Percentiles rank a stretch among this genome's conserved stretches.
Conservation (phyloP, 1,140 invertebrate species). For the Ladona fulva region DNA sequence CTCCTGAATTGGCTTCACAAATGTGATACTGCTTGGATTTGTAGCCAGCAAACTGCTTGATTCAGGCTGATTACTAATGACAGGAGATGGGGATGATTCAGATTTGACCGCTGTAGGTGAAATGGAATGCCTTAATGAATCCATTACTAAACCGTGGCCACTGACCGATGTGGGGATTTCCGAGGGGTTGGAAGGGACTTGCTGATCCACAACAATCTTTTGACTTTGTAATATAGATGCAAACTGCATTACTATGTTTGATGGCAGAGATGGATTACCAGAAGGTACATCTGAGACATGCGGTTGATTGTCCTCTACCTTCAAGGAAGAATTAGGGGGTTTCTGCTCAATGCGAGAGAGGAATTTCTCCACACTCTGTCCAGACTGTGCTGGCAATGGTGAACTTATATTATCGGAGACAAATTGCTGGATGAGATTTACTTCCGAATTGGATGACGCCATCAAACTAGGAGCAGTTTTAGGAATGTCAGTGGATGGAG, state of each 20-base stretch:
- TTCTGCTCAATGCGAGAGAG: constrained; percentile 42
- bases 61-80: background rate
- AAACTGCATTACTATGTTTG: background rate
- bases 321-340: background rate
- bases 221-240: background rate
- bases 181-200: background rate
- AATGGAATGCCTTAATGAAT: background rate
- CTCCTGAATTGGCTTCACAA: background rate
- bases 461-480: background rate
- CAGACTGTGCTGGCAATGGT: constrained; percentile 44
- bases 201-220: background rate
- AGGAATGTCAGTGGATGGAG: background rate
- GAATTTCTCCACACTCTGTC: constrained; percentile 48
- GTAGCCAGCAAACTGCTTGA: too few relatives aligned
- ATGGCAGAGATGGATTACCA: background rate
- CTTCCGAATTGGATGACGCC: background rate
- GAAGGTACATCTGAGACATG: background rate
- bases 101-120: background rate
- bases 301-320: background rate
- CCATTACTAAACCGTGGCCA: background rate
- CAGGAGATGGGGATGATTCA: background rate
- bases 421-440: background rate
- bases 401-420: background rate
- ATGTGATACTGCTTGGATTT: background rate
- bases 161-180: background rate